Evolutionary conservation across 2,888 invertebrate species (phyloP), one percentile per base, ranked within the genome.

Genomic region (Sphinx pinastri): DNA sequence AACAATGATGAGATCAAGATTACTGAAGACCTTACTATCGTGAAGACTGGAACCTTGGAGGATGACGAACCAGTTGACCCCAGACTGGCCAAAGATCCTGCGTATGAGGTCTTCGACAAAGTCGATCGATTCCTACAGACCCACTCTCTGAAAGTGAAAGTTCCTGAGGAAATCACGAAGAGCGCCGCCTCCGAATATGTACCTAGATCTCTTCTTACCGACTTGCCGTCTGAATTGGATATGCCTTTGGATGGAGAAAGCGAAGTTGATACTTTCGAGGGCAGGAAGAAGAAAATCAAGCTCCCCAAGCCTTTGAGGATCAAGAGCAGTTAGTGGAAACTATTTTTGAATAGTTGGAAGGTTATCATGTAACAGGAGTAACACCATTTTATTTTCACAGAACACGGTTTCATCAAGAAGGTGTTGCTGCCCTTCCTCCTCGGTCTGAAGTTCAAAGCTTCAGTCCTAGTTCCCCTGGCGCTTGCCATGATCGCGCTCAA

Each of bases 371-470:
- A 67, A 7, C 45, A 45, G 14, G 8, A 63, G 59, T 16, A 63
- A 63, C 14, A n/a, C 25, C 63, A 72, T 60, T 31, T 51, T 38
- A 72, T 82, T 94, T 93, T 67, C 63, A 63, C 89, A 97, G 97
- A 97, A 84, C 96, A 97, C 77, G 96, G 97, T 81, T 96, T 97
- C 89, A 96, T 97, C 75, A 97, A 97, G 93, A 97, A 97, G 90
- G 96, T 98, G 68, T 94, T 98, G 84, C 95, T 98, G 79, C 98
- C 98, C 60, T 98, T 98, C 95, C 95, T 98, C 71, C 93, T 98
- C 78, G 98, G 98, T 74, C 93, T 98, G 75, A 98, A 98, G 88
- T 97, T 98, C 94, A 98, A 98, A 90, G 96, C 97, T 68, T 97
- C 97, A 25, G 97, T 97, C 49, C 88, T 98, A 79, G 97, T 97